Conservation (phyloP, 2,888 invertebrate species). For the Xylocampa areola region DNA sequence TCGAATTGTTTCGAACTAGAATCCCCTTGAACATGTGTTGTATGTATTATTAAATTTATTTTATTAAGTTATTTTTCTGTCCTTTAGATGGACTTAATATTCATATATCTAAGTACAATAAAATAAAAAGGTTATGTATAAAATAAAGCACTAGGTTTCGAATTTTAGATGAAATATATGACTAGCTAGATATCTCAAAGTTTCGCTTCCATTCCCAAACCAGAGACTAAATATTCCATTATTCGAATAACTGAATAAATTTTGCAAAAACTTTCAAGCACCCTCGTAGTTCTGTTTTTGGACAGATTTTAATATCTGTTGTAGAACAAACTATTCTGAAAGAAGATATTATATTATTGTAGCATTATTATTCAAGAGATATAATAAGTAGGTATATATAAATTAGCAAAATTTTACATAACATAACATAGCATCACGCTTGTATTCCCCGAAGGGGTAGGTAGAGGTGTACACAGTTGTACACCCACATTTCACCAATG, state of each 20-base stretch:
- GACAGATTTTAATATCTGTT: slow-evolving; percentile 13
- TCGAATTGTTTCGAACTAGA: no score
- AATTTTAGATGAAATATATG: slow-evolving; percentile 1
- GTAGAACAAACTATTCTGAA: slow-evolving; percentile 20
- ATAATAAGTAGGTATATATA: no score
- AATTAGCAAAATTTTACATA: background rate
- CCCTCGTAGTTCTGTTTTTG: slow-evolving; percentile 12
- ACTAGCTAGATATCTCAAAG: slow-evolving; percentile 16
- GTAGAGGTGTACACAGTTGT: no score
- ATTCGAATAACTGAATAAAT: slow-evolving; percentile 44
- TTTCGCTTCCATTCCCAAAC: background rate
- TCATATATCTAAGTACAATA: no score
- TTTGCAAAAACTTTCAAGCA: slow-evolving; percentile 26
- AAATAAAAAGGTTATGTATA: no score
- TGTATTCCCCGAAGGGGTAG: no score
- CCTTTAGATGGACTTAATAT: no score
- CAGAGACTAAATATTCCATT: slow-evolving; percentile 19
- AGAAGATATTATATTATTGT: slow-evolving; percentile 3
- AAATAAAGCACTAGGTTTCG: slow-evolving; percentile 2
- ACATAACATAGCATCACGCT: no score
- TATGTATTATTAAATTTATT: no score
- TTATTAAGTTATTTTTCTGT: no score
- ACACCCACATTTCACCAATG: no score
- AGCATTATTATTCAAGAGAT: slow-evolving; percentile 2
- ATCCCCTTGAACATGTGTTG: no score